Evolutionary conservation across 2,797 vertebrate genomes (phyloP).

Genomic region (Tragopan temminckii): DNA sequence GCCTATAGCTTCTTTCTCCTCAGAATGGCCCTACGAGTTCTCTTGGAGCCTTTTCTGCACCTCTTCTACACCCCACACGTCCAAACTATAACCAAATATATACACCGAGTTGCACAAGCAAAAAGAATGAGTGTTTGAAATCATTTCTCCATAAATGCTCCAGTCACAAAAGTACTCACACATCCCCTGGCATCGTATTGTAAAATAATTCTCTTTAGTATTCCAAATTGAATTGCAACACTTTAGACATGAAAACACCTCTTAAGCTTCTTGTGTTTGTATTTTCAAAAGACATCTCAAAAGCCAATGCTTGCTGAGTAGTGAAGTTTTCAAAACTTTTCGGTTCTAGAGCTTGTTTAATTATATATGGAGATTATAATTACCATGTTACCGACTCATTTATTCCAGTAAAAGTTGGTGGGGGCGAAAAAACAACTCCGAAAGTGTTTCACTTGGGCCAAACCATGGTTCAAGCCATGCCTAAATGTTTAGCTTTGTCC

Average conservation of each 20-base stretch:
- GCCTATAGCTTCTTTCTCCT: not conserved
- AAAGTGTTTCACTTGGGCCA: not conserved
- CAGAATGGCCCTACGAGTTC: accelerated
- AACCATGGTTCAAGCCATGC: accelerated
- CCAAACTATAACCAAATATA: not conserved
- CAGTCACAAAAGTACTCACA: not conserved
- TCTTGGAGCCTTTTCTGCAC: not conserved
- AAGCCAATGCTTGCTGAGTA: not conserved
- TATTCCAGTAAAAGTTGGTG: not conserved
- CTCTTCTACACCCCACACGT: not conserved
- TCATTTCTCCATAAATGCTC: not conserved
- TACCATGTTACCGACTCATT: not conserved
- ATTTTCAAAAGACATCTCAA: slow-evolving; percentile 14
- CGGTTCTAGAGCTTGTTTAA: not conserved
- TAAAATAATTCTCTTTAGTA: not conserved
- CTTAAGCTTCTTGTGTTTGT: not conserved
- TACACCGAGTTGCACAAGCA: not conserved
- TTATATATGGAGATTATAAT: not conserved
- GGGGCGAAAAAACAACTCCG: not conserved
- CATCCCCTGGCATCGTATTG: not conserved
- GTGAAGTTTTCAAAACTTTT: slow-evolving; percentile 1
- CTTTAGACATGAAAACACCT: not conserved
- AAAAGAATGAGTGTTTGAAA: not conserved
- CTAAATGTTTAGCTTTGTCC: not conserved
- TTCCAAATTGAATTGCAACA: not conserved